Conservation (phyloP, 1,140 invertebrate genomes). For the Pachyrhynchus sulphureomaculatus region DNA sequence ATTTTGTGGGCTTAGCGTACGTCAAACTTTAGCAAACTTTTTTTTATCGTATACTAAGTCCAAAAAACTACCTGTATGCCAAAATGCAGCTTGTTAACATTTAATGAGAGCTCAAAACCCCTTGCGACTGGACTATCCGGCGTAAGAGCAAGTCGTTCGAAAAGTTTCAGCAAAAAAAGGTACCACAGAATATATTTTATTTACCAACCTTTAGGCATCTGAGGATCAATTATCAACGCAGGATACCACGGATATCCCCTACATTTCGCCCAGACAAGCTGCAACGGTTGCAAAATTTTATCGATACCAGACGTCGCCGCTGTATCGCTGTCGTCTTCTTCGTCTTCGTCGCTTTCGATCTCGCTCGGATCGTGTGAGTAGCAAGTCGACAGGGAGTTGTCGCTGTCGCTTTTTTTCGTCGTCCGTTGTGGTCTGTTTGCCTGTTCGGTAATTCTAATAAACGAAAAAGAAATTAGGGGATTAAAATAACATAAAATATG, state of each 20-base stretch:
- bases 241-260: slow-evolving; percentile 97
- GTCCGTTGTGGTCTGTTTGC: slow-evolving; percentile 44
- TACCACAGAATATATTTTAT: too few relatives aligned
- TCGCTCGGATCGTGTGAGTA: slow-evolving; percentile 49
- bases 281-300: slow-evolving; percentile 72
- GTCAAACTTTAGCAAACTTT: too few relatives aligned
- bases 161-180: too few relatives aligned
- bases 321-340: slow-evolving; percentile 38
- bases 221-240: slow-evolving; percentile 91
- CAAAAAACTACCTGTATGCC: too few relatives aligned
- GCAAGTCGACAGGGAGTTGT: slow-evolving; percentile 49
- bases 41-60: too few relatives aligned
- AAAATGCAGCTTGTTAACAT: too few relatives aligned
- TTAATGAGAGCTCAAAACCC: too few relatives aligned
- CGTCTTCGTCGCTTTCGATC: slow-evolving; percentile 48
- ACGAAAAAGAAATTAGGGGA: too few relatives aligned
- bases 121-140: too few relatives aligned
- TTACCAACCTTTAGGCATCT: slow-evolving; percentile 72
- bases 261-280: slow-evolving; percentile 96
- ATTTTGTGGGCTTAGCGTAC: too few relatives aligned
- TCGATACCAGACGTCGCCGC: slow-evolving; percentile 26
- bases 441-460: slow-evolving; percentile 41
- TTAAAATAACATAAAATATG: too few relatives aligned
- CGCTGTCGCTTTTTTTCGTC: slow-evolving; percentile 49
- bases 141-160: too few relatives aligned